Conservation (phyloP, 2,888 invertebrate genomes). For the Limnephilus marmoratus region DNA sequence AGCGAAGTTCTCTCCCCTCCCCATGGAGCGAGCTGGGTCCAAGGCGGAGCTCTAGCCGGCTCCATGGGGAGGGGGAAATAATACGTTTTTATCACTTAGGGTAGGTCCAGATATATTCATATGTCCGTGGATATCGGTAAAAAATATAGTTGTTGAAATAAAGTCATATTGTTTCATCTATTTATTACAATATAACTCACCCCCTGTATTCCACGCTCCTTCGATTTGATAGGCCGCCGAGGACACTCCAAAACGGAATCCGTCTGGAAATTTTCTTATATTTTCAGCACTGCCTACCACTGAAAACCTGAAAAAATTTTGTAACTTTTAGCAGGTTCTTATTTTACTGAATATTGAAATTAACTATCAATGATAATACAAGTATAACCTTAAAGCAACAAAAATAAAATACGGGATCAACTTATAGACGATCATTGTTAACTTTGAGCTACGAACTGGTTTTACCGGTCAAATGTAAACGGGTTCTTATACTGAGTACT, state of each 20-base stretch:
- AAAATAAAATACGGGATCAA: background rate
- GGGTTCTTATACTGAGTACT: background rate
- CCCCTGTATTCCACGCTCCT: constrained; percentile 67
- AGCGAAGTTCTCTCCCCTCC: no score
- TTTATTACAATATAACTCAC: constrained; percentile 43
- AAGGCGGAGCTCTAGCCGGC: no score
- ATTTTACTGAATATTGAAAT: background rate
- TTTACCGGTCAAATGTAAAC: background rate
- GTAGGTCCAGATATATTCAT: no score
- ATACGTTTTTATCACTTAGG: no score
- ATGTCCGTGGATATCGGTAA: no score
- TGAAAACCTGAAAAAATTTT: background rate
- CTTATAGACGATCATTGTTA: background rate
- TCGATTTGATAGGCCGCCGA: constrained; percentile 69
- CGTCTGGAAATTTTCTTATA: constrained; percentile 66
- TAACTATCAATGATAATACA: background rate
- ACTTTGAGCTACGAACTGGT: background rate
- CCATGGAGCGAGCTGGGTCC: no score
- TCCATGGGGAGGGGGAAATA: no score
- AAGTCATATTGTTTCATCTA: no score
- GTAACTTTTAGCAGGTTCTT: background rate
- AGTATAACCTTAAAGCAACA: background rate
- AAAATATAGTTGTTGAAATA: no score
- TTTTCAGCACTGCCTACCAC: background rate
- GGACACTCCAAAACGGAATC: constrained; percentile 69